phyloP scores from a whole-genome alignment of 2,797 vertebrate species.

The Acanthiza pusilla region DNA sequence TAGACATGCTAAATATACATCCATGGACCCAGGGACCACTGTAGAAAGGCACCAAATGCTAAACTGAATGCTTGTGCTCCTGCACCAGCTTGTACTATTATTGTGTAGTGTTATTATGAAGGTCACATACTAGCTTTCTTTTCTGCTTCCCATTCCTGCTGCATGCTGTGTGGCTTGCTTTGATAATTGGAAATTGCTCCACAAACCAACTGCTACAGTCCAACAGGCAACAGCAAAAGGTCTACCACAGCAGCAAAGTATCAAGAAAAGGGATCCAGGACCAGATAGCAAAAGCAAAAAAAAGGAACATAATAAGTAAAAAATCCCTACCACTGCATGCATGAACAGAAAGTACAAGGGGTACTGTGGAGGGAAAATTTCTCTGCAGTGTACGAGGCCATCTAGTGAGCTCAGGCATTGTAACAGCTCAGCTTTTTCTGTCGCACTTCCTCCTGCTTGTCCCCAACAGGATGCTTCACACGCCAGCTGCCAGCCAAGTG shows the following conservation, averaged over 20 bases:
- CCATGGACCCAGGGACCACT: background rate
- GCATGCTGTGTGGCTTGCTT: background rate
- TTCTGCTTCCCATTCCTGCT: background rate
- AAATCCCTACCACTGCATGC: background rate
- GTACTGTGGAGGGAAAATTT: background rate
- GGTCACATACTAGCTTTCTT: background rate
- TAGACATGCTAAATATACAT: background rate
- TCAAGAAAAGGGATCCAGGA: background rate
- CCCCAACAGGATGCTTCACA: background rate
- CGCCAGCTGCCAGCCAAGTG: background rate
- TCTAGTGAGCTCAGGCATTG: conserved; percentile 6
- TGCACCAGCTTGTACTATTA: background rate
- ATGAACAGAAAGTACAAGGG: background rate
- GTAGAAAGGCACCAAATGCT: background rate
- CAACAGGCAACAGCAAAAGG: background rate
- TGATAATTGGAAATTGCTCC: background rate
- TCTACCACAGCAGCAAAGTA: background rate
- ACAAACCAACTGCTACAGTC: background rate
- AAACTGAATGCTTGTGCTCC: background rate
- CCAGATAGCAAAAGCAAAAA: background rate
- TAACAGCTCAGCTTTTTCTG: background rate
- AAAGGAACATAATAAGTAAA: background rate
- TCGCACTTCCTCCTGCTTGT: background rate
- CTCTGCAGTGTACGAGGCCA: conserved; percentile 11
- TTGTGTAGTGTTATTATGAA: background rate